Conservation (phyloP, 2,113 vertebrate genomes). For the Amphiprion percula region DNA sequence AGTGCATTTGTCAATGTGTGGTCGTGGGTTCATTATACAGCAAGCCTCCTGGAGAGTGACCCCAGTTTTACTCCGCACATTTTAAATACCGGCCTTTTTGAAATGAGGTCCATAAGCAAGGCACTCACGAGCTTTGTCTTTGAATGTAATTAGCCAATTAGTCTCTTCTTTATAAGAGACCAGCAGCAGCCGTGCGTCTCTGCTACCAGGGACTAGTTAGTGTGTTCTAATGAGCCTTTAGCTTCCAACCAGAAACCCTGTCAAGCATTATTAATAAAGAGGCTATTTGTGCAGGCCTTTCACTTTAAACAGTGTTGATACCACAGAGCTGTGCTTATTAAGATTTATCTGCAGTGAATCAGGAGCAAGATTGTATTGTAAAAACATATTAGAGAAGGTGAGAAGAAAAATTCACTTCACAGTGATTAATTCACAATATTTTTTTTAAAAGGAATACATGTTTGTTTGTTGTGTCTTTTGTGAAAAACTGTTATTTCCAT, state of each 20-base stretch:
- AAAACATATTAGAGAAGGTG: slow-evolving; percentile 10
- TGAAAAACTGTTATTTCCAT: slow-evolving; percentile 11
- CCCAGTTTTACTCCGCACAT: slow-evolving; percentile 50
- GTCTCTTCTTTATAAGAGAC: slow-evolving; percentile 76
- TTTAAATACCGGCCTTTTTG: slow-evolving; percentile 61
- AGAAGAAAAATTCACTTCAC: not conserved
- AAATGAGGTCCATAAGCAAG: slow-evolving; percentile 65
- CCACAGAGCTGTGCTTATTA: slow-evolving; percentile 57
- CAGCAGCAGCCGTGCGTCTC: slow-evolving; percentile 69
- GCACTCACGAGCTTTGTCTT: slow-evolving; percentile 68
- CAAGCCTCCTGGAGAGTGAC: slow-evolving; percentile 59
- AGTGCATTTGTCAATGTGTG: slow-evolving; percentile 20
- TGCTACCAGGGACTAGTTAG: slow-evolving; percentile 82
- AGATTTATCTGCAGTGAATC: slow-evolving; percentile 58
- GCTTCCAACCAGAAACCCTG: slow-evolving; percentile 74
- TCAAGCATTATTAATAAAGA: slow-evolving; percentile 83
- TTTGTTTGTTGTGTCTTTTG: slow-evolving; percentile 7
- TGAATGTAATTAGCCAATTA: slow-evolving; percentile 81
- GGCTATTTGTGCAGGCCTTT: slow-evolving; percentile 72
- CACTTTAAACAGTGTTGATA: slow-evolving; percentile 66
- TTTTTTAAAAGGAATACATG: not conserved
- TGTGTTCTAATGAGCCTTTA: slow-evolving; percentile 79
- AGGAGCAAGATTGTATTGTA: slow-evolving; percentile 21
- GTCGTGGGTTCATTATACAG: slow-evolving; percentile 52
- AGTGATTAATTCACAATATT: not conserved